Conservation (phyloP, 2,888 invertebrate genomes). For the Catocala sponsa region DNA sequence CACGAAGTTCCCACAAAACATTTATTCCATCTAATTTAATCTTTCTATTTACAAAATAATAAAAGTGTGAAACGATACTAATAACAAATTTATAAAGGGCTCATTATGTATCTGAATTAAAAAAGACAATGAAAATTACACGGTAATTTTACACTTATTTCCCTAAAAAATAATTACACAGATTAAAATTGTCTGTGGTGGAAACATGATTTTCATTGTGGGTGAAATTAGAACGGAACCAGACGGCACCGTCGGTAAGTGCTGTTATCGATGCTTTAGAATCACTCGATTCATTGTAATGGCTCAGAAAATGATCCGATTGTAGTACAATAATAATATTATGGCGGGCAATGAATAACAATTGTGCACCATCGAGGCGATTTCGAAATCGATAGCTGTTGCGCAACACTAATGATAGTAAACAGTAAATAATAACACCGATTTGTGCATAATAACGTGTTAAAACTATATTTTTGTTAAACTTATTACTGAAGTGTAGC, state of each 20-base stretch:
- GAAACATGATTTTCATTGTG: slow-evolving; percentile 47
- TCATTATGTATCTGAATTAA: slow-evolving; percentile 31
- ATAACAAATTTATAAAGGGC: slow-evolving; percentile 30
- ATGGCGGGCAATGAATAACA: slow-evolving; percentile 56
- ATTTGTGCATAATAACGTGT: slow-evolving; percentile 39
- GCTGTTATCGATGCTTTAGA: slow-evolving; percentile 52
- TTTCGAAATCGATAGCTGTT: slow-evolving; percentile 58
- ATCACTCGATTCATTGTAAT: slow-evolving; percentile 60
- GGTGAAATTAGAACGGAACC: slow-evolving; percentile 52
- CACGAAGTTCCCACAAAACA: not conserved
- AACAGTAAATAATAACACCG: slow-evolving; percentile 42
- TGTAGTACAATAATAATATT: slow-evolving; percentile 59
- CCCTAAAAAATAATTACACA: slow-evolving; percentile 40
- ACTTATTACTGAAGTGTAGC: slow-evolving; percentile 44
- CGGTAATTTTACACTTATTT: slow-evolving; percentile 43
- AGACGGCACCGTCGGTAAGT: slow-evolving; percentile 42
- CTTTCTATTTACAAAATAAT: slow-evolving; percentile 33
- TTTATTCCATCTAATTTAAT: not conserved
- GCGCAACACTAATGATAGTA: slow-evolving; percentile 51
- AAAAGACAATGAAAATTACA: slow-evolving; percentile 40
- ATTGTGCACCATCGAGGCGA: slow-evolving; percentile 55
- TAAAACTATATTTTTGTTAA: slow-evolving; percentile 45
- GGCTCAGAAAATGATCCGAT: slow-evolving; percentile 58
- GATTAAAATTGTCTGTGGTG: slow-evolving; percentile 42
- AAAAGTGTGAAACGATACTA: slow-evolving; percentile 18